These are phyloP conservation scores for Sebastes minor DNA, from an alignment of 2,797 vertebrate species.

Conservation along the genomic window DNA sequence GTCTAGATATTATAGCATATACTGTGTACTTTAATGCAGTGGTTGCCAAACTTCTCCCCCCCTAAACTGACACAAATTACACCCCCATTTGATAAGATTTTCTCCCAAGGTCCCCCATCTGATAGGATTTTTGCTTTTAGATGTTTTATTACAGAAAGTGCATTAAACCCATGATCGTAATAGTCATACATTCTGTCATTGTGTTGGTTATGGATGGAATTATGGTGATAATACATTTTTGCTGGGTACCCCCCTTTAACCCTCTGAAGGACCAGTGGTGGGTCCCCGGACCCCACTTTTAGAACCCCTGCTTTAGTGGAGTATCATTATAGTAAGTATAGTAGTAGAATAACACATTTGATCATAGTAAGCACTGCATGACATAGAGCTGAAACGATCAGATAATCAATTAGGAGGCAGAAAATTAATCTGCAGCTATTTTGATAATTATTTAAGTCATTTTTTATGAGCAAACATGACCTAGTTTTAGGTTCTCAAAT, in stretches of 20 bases:
- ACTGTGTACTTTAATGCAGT: background rate
- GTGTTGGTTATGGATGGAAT: rapidly evolving
- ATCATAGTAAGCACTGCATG: background rate
- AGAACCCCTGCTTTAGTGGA: background rate
- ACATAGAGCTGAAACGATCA: background rate
- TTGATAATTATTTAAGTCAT: background rate
- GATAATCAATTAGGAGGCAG: background rate
- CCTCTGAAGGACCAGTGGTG: rapidly evolving
- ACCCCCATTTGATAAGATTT: too few relatives aligned
- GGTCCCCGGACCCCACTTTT: too few relatives aligned
- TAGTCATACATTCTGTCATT: too few relatives aligned
- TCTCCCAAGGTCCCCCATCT: too few relatives aligned
- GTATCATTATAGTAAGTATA: too few relatives aligned
- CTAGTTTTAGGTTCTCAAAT: background rate
- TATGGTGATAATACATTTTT: too few relatives aligned
- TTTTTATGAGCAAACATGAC: background rate
- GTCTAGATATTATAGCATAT: background rate
- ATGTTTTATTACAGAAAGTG: too few relatives aligned
- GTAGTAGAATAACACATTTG: background rate
- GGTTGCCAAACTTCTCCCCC: too few relatives aligned
- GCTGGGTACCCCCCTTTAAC: too few relatives aligned
- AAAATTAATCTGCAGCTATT: background rate
- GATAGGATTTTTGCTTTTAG: too few relatives aligned
- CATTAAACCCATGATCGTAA: too few relatives aligned
- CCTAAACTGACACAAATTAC: too few relatives aligned